phyloP scores from a whole-genome alignment of 2,888 invertebrate genomes.

The Subacronicta megacephala region DNA sequence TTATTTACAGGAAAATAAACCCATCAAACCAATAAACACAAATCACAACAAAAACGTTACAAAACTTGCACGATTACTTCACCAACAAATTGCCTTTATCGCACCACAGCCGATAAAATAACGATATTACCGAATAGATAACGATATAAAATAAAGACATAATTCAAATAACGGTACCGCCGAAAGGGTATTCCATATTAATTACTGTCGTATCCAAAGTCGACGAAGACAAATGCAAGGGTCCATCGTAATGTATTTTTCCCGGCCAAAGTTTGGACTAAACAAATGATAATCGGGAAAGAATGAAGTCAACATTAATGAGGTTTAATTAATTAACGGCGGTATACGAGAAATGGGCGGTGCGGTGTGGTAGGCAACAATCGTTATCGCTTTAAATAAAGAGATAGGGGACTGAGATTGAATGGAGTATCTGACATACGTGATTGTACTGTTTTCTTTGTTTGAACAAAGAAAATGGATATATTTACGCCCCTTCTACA shows the following conservation, averaged over 20 bases:
- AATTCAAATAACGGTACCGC: constrained; percentile 79
- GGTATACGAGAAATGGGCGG: constrained; percentile 61
- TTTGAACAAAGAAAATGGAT: constrained; percentile 35
- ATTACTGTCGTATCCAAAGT: constrained; percentile 83
- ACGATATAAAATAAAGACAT: constrained; percentile 62
- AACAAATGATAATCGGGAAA: constrained; percentile 89
- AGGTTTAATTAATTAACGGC: constrained; percentile 81
- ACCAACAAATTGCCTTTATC: constrained; percentile 41
- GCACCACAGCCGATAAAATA: constrained; percentile 40
- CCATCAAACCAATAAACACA: constrained; percentile 21
- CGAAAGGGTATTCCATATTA: constrained; percentile 88
- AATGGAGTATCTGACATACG: constrained; percentile 22
- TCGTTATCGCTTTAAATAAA: constrained; percentile 45
- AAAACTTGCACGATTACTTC: constrained; percentile 37
- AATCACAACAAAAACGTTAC: constrained; percentile 30
- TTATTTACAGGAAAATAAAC: not conserved
- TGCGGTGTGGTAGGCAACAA: constrained; percentile 37
- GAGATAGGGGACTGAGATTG: constrained; percentile 40
- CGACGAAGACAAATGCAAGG: constrained; percentile 88
- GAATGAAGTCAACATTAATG: constrained; percentile 88
- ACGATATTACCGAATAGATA: constrained; percentile 58
- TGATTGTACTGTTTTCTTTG: constrained; percentile 34
- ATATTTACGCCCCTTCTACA: constrained; percentile 16
- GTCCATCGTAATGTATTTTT: constrained; percentile 86
- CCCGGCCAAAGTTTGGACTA: constrained; percentile 79